A percentile compares a stretch with the other conserved stretches of the same genome.
Conservation (phyloP, 2,113 vertebrate species). For the Microtus ochrogaster region DNA sequence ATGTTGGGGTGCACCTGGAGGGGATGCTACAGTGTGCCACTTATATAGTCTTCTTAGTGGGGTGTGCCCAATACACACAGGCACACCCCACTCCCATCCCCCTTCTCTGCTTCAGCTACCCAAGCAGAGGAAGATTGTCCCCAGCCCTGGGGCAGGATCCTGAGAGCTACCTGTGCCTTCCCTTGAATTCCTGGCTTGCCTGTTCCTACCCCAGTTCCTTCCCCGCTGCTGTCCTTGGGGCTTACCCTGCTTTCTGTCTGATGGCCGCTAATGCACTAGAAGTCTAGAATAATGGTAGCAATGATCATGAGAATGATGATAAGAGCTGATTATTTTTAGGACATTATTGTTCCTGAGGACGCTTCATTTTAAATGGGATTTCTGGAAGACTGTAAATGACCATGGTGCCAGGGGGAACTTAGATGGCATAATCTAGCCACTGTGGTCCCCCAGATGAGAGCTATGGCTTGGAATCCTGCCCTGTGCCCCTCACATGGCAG, state of each 20-base stretch:
- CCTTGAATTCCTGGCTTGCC: neutral
- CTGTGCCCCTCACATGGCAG: neutral
- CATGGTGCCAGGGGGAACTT: neutral
- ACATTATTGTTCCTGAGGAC: neutral
- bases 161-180: fast-evolving
- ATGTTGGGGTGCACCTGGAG: neutral
- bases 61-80: neutral
- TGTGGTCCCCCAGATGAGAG: neutral
- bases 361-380: constrained; percentile 48
- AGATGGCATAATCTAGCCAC: neutral
- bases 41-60: neutral
- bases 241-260: neutral
- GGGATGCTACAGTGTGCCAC: too few relatives aligned
- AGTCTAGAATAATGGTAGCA: neutral
- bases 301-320: constrained; percentile 1
- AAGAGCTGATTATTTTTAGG: constrained; percentile 36
- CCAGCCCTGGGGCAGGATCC: neutral
- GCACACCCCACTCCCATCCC: too few relatives aligned
- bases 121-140: neutral
- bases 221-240: neutral
- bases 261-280: neutral
- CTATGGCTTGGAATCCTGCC: neutral
- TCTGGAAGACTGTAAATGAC: constrained; percentile 17
- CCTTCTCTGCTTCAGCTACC: neutral
- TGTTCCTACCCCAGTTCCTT: too few relatives aligned